Evolutionary conservation across 2,888 invertebrate genomes (phyloP).

Genomic region (Gortyna flavago): DNA sequence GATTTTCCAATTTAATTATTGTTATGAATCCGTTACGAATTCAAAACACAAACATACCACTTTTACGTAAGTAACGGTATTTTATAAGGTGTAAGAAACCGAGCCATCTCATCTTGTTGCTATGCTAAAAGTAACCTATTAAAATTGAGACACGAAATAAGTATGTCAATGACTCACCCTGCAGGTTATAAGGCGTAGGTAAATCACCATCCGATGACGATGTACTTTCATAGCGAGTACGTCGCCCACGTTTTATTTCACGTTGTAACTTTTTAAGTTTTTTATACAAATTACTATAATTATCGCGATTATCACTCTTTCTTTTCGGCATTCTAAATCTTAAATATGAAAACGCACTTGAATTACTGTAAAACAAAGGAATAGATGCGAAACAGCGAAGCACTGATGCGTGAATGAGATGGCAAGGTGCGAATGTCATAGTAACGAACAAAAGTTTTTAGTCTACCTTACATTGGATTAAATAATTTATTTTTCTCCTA

Average conservation of each 20-base stretch:
- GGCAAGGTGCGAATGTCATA: too few species aligned
- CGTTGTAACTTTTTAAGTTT: not conserved
- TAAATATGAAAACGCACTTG: not conserved
- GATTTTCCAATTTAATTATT: not conserved
- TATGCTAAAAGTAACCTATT: not conserved
- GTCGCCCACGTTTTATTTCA: not conserved
- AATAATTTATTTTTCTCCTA: not conserved
- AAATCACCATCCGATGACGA: not conserved
- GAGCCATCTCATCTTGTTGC: not conserved
- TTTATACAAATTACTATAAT: slow-evolving; percentile 1
- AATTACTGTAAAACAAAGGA: not conserved
- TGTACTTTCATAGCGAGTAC: not conserved
- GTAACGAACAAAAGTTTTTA: too few species aligned
- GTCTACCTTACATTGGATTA: too few species aligned
- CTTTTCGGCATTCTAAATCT: not conserved
- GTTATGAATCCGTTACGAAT: too few species aligned
- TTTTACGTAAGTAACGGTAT: too few species aligned
- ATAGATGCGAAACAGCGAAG: not conserved
- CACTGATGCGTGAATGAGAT: not conserved
- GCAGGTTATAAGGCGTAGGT: not conserved
- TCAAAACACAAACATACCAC: too few species aligned
- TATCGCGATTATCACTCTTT: slow-evolving; percentile 4
- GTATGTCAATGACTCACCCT: not conserved
- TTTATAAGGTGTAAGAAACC: not conserved
- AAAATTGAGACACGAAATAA: not conserved